Base-by-base conservation (phyloP, 2,888 invertebrate species). In the Megalurothrips usitatus region DNA sequence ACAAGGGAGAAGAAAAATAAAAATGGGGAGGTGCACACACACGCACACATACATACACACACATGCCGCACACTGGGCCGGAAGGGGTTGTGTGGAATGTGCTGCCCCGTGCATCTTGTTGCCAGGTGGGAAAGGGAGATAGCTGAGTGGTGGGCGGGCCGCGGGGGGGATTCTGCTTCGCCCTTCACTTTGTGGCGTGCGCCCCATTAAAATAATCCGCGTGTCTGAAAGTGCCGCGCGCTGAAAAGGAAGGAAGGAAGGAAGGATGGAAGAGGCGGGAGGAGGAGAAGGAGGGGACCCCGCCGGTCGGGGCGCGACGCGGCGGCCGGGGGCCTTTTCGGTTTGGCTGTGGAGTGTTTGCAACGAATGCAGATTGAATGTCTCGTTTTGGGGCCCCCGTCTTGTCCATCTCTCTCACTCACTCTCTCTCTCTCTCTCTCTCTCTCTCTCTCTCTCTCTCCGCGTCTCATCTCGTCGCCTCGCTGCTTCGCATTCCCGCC, bases 321-420 rank as follows among this genome's bases (percentile, higher is more conserved):
- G 68, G 11, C 11, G 26, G n/a, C n/a, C 4, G 23, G 26, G 26
- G 68, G 23, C 23, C 68, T 75, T 23, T 23, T 26, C 23, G 68
- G 23, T 23, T 26, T 23, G 26, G 68, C 12, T 75, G 68, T 68
- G 68, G 10, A 12, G 68, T 26, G 68, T 75, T 75, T 75, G 68
- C 68, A 75, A 75, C 68, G 68, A 75, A 75, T 75, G 68, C 68
- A 75, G 68, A 75, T 75, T 75, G 68, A 75, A 75, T 75, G 68
- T 23, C 23, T n/a, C 68, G 19, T 58, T 58, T n/a, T 58, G 6
- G 34, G 58, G 6, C 14, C 14, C 58, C 58, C 14, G 17, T 11
- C 58, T n/a, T 17, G 52, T 19, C 14, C 1, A 52, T 17, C 52
- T 52, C 2, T 52, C 52, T 52, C 17, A 14, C 52, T 52, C n/a